Conservation (phyloP, 2,113 vertebrate genomes). For the Furnarius figulus region DNA sequence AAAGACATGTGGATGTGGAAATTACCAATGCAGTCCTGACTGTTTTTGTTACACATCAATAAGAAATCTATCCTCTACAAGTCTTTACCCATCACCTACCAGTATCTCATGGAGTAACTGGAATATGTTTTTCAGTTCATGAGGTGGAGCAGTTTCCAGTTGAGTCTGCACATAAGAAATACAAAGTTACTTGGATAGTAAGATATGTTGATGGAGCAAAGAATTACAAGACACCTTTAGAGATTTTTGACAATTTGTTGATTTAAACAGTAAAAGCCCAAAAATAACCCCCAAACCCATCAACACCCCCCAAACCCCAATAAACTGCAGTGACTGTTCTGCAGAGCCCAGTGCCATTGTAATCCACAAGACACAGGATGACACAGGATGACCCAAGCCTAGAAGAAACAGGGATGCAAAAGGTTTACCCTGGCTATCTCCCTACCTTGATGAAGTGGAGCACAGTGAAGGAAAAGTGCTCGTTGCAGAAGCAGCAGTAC, state of each 20-base stretch:
- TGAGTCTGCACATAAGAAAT: conserved; percentile 80
- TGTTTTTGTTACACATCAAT: rapidly evolving
- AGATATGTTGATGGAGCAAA: background rate
- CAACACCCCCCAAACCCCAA: background rate
- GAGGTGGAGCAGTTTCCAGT: conserved; percentile 93
- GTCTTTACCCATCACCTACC: conserved; percentile 74
- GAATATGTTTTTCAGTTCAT: conserved; percentile 96
- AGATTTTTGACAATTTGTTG: background rate
- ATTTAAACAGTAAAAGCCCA: background rate
- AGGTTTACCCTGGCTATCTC: background rate
- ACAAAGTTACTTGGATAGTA: background rate
- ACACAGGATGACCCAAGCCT: background rate
- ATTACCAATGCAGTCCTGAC: background rate
- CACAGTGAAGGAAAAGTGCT: conserved; percentile 90
- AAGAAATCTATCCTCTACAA: background rate
- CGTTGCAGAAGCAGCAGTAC: conserved; percentile 94
- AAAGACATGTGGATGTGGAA: background rate
- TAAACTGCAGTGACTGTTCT: background rate
- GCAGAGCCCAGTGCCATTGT: background rate
- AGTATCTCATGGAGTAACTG: conserved; percentile 94
- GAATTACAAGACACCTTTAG: background rate
- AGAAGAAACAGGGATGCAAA: background rate
- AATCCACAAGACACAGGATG: background rate
- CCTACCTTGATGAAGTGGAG: conserved; percentile 94
- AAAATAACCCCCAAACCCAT: background rate